Conservation (phyloP, 2,113 vertebrate genomes). For the Gambusia holbrooki region DNA sequence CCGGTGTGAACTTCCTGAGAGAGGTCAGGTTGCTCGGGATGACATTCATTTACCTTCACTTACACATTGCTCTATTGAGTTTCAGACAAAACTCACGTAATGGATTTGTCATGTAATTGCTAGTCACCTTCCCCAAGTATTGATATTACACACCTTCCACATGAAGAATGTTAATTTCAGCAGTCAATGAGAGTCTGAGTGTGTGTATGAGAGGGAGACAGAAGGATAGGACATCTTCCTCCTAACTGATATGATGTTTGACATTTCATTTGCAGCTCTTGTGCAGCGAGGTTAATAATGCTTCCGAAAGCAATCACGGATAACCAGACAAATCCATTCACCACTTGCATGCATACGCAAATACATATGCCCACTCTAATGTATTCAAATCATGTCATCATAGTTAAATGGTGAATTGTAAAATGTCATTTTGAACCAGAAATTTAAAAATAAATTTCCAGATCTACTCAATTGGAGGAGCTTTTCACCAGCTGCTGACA, state of each 20-base stretch:
- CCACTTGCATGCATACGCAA: background rate
- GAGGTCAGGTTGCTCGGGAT: slow-evolving; percentile 54
- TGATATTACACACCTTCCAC: slow-evolving; percentile 30
- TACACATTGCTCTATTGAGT: slow-evolving; percentile 65
- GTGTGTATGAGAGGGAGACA: slow-evolving; percentile 21
- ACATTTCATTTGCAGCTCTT: slow-evolving; percentile 77
- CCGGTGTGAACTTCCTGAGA: slow-evolving; percentile 9
- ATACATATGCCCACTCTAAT: slow-evolving; percentile 8
- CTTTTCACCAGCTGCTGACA: slow-evolving; percentile 12
- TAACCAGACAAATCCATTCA: slow-evolving; percentile 10
- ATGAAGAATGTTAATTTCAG: slow-evolving; percentile 54
- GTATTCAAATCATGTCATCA: slow-evolving; percentile 61
- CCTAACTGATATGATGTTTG: slow-evolving; percentile 77
- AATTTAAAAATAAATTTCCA: slow-evolving; percentile 38
- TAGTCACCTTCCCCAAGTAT: slow-evolving; percentile 49
- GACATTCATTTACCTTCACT: slow-evolving; percentile 64
- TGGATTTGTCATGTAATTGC: slow-evolving; percentile 58
- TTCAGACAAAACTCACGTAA: slow-evolving; percentile 39
- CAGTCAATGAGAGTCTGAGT: slow-evolving; percentile 21
- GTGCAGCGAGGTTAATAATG: slow-evolving; percentile 79
- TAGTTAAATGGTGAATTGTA: slow-evolving; percentile 63
- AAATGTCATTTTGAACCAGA: slow-evolving; percentile 60
- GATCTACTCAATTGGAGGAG: slow-evolving; percentile 34
- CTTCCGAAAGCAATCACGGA: slow-evolving; percentile 70
- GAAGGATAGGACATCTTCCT: slow-evolving; percentile 51